phyloP scores from a whole-genome alignment of 1,140 invertebrate genomes.

The Procambarus clarkii region DNA sequence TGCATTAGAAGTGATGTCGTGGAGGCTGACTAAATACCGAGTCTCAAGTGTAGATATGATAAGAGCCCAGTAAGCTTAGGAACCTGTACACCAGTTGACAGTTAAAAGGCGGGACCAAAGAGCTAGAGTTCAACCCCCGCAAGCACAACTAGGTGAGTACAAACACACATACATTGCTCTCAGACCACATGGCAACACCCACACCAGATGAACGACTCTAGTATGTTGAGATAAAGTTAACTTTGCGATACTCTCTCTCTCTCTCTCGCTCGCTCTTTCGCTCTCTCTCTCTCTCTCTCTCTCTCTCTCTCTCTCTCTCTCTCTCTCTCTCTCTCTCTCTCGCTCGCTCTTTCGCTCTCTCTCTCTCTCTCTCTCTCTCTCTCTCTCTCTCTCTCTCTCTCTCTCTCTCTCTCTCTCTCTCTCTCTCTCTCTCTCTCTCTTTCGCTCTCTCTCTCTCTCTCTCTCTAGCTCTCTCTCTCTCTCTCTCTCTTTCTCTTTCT shows the following conservation, averaged over 20 bases:
- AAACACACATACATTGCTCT: background rate
- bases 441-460: too few relatives aligned
- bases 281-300: background rate
- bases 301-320: background rate
- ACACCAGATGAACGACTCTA: background rate
- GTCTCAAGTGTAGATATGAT: too few relatives aligned
- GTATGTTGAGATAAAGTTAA: background rate
- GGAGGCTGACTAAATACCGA: too few relatives aligned
- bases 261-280: background rate
- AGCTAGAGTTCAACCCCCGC: too few relatives aligned
- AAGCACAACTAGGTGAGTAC: background rate
- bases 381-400: background rate
- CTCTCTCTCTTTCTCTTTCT: too few relatives aligned
- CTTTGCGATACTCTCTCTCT: background rate
- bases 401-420: background rate
- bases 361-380: background rate
- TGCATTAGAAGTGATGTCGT: too few relatives aligned
- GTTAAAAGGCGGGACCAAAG: too few relatives aligned
- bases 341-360: too few relatives aligned
- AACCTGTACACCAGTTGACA: too few relatives aligned
- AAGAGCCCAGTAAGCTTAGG: too few relatives aligned
- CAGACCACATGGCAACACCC: background rate
- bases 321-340: too few relatives aligned
- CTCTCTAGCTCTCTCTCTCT: too few relatives aligned
- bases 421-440: slow-evolving; percentile 11